A percentile compares a stretch with the other conserved stretches of the same genome.
Evolutionary conservation across 2,797 vertebrate species (phyloP).

Genomic region (Darevskia nairensis): DNA sequence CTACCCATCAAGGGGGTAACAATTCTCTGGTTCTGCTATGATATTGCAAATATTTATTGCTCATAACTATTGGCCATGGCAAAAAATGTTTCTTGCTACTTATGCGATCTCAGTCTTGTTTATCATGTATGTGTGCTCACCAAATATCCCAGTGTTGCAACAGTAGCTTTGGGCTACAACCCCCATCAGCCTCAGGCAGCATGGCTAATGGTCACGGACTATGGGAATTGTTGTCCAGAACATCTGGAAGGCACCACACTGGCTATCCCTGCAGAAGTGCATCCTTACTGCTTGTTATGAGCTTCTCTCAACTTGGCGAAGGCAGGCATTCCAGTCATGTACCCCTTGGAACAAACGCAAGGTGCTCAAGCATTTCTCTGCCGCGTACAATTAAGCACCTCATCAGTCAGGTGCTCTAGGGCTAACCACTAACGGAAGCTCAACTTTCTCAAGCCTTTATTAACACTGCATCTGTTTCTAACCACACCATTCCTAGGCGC

Average conservation of each 20-base stretch:
- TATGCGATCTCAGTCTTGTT: rapidly evolving
- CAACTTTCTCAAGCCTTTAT: conserved; percentile 86
- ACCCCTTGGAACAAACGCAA: too few relatives aligned
- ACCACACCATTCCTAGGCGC: conserved; percentile 82
- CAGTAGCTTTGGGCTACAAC: too few relatives aligned
- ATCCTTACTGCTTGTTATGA: background rate
- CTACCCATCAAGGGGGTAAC: too few relatives aligned
- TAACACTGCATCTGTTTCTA: conserved; percentile 81
- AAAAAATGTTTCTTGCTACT: background rate
- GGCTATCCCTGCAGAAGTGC: too few relatives aligned
- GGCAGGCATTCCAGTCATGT: too few relatives aligned
- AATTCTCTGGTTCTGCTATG: too few relatives aligned
- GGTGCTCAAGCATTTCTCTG: conserved; percentile 19
- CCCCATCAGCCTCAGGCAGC: too few relatives aligned
- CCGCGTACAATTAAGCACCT: conserved; percentile 19
- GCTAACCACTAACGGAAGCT: conserved; percentile 91
- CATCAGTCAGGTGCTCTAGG: conserved; percentile 70
- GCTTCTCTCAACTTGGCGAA: background rate
- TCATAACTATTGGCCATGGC: too few relatives aligned
- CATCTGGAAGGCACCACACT: too few relatives aligned
- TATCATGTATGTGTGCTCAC: rapidly evolving
- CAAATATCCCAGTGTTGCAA: background rate
- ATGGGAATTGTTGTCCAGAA: too few relatives aligned
- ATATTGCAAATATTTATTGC: too few relatives aligned
- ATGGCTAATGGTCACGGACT: too few relatives aligned